These are phyloP conservation scores for Tuberolachnus salignus DNA, from an alignment of 2,888 invertebrate species.

Conservation along the genomic window DNA sequence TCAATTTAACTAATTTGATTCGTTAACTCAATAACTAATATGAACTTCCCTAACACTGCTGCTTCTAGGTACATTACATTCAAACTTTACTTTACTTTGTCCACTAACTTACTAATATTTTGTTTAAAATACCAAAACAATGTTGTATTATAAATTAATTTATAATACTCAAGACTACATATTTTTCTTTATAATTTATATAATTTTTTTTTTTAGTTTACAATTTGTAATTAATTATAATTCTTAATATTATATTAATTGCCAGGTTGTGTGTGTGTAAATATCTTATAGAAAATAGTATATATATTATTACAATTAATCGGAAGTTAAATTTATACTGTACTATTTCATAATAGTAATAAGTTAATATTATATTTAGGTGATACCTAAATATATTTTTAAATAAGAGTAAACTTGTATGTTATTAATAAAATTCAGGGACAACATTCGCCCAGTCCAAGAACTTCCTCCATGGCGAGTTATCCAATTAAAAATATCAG, in stretches of 20 bases:
- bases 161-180: too few species aligned
- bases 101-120: too few species aligned
- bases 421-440: conserved; percentile 69
- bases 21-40: too few species aligned
- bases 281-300: neutral
- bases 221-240: too few species aligned
- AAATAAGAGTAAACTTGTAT: neutral
- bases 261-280: neutral
- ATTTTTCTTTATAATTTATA: too few species aligned
- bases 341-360: neutral
- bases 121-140: too few species aligned
- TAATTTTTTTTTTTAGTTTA: too few species aligned
- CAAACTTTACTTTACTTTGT: too few species aligned
- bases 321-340: neutral
- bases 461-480: conserved; percentile 87
- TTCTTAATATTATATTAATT: neutral
- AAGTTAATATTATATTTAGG: neutral
- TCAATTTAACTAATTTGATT: too few species aligned
- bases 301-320: neutral
- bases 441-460: conserved; percentile 89
- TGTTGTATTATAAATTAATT: too few species aligned
- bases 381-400: neutral
- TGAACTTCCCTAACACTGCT: too few species aligned
- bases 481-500: conserved; percentile 88
- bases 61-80: too few species aligned